Conservation (phyloP, 2,888 invertebrate species). For the Caenorhabditis macrosperma region DNA sequence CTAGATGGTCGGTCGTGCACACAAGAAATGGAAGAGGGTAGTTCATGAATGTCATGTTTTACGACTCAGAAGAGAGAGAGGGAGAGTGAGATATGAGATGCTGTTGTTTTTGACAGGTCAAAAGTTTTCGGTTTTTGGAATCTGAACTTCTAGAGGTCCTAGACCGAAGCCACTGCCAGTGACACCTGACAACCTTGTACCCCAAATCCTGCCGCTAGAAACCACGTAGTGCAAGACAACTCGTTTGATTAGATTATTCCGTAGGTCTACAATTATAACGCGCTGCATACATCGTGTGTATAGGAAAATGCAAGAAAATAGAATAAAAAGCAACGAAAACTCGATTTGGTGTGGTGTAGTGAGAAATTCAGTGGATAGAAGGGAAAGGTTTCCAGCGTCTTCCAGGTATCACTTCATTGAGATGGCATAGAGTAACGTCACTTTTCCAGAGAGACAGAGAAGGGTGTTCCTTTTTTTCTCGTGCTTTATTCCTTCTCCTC, state of each 20-base stretch:
- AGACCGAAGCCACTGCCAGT: no score
- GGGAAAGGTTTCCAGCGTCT: not conserved
- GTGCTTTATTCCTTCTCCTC: not conserved
- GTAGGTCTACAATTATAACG: not conserved
- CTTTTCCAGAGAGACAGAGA: not conserved
- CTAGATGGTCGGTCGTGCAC: not conserved
- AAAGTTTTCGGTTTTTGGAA: not conserved
- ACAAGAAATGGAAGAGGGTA: not conserved
- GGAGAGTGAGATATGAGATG: no score
- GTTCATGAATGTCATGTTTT: constrained; percentile 2
- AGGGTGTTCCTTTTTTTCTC: not conserved
- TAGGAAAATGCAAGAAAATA: not conserved
- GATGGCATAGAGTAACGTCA: not conserved
- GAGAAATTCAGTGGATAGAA: no score
- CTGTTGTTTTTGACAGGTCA: not conserved
- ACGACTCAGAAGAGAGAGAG: constrained; percentile 12
- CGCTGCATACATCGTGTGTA: not conserved
- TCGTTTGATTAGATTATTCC: not conserved
- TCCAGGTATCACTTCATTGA: not conserved
- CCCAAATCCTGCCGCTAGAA: no score
- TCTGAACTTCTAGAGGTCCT: no score
- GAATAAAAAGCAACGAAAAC: not conserved
- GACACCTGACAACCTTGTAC: no score
- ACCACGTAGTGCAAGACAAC: not conserved
- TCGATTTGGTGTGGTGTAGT: no score